Evolutionary conservation across 2,113 vertebrate genomes (phyloP), one percentile per base, ranked within the genome.

Genomic region (Aphelocoma coerulescens): DNA sequence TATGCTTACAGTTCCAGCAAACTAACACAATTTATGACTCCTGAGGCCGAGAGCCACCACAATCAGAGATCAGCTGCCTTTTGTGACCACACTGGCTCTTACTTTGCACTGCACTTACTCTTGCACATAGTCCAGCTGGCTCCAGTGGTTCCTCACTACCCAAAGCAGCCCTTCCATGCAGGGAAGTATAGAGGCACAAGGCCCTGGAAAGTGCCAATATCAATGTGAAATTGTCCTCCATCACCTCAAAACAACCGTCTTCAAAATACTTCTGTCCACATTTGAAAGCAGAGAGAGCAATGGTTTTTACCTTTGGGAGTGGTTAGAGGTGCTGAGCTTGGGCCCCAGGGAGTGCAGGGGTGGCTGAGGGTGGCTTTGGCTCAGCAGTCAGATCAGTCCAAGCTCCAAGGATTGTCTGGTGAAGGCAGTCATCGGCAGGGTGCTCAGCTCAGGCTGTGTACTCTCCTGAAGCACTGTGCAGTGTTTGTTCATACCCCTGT

Each of bases 361-460:
- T 76, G 30, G 48, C 19, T 1, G 6, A 67, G 8, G 7, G 44
- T 1, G 1, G 30, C n/a, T 69, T 33, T 10, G 27, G 44, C 33
- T 44, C 69, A 49, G 86, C 81, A 65, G 26, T 4, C 0, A 0
- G 52, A 59, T 8, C 7, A 5, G 18, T 16, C 44, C 0, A 10
- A 85, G 59, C 13, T 10, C 23, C 1, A 3, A 28, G 44, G 63
- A 55, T 13, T 3, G 11, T 28, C n/a, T 4, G 12, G n/a, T 4
- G 39, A 72, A 30, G 30, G 24, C 49, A n/a, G 43, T 6, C 43
- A 43, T 71, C 0, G 1, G 52, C 16, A 24, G 20, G 57, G 24
- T 35, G 57, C 2, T 6, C 85, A 55, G 44, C 41, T 41, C 0
- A 0, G 37, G 55, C 51, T 1, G 1, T 7, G 9, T 9, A 32